phyloP scores from a whole-genome alignment of 2,888 invertebrate genomes.

The Synergus gifuensis region DNA sequence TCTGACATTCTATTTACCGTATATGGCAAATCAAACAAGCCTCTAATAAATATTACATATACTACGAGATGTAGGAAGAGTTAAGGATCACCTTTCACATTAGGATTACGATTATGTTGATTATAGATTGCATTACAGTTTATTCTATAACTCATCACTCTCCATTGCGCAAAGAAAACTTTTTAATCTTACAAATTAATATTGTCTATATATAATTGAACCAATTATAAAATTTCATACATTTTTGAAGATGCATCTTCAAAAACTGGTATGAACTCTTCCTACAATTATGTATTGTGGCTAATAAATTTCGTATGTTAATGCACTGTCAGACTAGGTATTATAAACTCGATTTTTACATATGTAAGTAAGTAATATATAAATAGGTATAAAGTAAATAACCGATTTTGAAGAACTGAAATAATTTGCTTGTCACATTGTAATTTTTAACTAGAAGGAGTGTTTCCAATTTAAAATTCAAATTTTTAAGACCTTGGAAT shows the following conservation, averaged over 20 bases:
- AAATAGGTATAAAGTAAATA: neutral
- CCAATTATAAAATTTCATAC: slow-evolving; percentile 12
- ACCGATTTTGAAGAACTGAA: neutral
- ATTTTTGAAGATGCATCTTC: too few species aligned
- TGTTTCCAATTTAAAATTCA: slow-evolving; percentile 30
- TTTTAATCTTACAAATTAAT: slow-evolving; percentile 11
- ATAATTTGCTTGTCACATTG: neutral
- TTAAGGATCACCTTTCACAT: slow-evolving; percentile 19
- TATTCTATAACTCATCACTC: too few species aligned
- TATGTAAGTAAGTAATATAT: too few species aligned
- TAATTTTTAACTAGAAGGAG: slow-evolving; percentile 23
- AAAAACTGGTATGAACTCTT: neutral
- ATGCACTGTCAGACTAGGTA: too few species aligned
- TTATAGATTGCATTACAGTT: neutral
- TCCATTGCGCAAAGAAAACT: slow-evolving; percentile 15
- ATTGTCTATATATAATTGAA: neutral
- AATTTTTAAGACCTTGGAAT: slow-evolving; percentile 28
- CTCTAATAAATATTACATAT: neutral
- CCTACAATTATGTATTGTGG: neutral
- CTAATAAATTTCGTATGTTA: neutral
- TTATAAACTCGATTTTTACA: too few species aligned
- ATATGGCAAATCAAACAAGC: slow-evolving; percentile 30
- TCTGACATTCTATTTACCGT: slow-evolving; percentile 34
- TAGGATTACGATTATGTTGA: slow-evolving; percentile 19
- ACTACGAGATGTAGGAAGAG: neutral